Base-by-base conservation (phyloP, 1,140 invertebrate genomes). In the Bombus polaris region DNA sequence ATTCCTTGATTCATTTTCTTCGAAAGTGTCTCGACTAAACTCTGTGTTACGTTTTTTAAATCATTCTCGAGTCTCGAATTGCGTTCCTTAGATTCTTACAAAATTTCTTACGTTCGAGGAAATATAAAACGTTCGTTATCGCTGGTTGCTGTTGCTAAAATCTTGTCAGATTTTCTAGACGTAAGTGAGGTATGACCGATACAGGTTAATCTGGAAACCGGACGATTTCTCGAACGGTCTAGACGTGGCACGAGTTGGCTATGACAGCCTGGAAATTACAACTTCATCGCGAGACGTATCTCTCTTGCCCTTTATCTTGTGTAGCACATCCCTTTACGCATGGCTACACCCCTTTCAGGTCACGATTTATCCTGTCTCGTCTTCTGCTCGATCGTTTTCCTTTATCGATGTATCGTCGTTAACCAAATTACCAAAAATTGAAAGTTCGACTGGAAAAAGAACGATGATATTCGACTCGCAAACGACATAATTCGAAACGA, bases 251-350 rank as follows among this genome's bases (percentile, higher is more conserved):
- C 87, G 89, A 90, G 88, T 88, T 90, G 91, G 77, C 88, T 90
- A 88, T 93, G 93, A 94, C 93, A 94, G 93, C 81, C 90, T 93
- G 92, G 91, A 94, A 94, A 94, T 94, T 93, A 93, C 92, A 88
- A 89, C 90, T 92, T 90, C 88, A 84, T 90, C 89, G 92, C 87
- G 90, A 65, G 66, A 76, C 91, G 82, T 91, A 91, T 92, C 90
- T 93, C 91, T 90, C 32, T 6, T 39, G 22, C 15, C 13, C 59
- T 81, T 65, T 73, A 85, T 80, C 84, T 86, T 72, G 66, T n/a
- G 42, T 28, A 68, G 81, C 66, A 62, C 76, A 32, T 79, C 25
- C 65, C 73, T 73, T 62, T 53, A 57, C 32, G 71, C 82, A 28
- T n/a, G 44, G 6, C 32, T 71, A 47, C 44, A 75, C 66, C 70